phyloP scores from a whole-genome alignment of 2,888 invertebrate species.

The Cyclophora albipunctata region DNA sequence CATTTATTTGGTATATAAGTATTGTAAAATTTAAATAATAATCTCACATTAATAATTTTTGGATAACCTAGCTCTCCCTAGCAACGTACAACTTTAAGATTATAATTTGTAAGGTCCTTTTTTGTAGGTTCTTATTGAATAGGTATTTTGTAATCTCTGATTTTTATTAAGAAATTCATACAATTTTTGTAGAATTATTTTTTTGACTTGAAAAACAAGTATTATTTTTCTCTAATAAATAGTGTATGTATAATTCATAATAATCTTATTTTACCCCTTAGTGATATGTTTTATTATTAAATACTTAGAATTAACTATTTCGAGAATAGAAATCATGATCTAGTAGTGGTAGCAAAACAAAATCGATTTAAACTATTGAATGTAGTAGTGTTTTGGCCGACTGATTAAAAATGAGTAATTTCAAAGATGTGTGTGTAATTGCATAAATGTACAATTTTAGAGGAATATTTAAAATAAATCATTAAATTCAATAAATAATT shows the following conservation, averaged over 20 bases:
- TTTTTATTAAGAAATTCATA: constrained; percentile 53
- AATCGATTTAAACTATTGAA: constrained; percentile 11
- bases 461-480: constrained; percentile 57
- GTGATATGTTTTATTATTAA: constrained; percentile 1
- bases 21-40: constrained; percentile 25
- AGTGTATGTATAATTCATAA: constrained; percentile 43
- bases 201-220: constrained; percentile 59
- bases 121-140: constrained; percentile 66
- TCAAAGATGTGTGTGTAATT: constrained; percentile 65
- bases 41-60: constrained; percentile 61
- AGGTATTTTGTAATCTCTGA: constrained; percentile 72
- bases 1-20: constrained; percentile 41
- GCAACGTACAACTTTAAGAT: constrained; percentile 68
- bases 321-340: constrained; percentile 6
- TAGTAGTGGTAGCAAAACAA: neutral
- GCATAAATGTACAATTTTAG: constrained; percentile 73
- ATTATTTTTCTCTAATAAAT: constrained; percentile 70
- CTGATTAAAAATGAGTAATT: constrained; percentile 41
- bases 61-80: constrained; percentile 62
- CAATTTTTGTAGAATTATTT: constrained; percentile 57
- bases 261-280: constrained; percentile 41
- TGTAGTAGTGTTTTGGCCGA: constrained; percentile 21
- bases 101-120: constrained; percentile 66
- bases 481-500: constrained; percentile 20
- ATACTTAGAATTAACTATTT: constrained; percentile 13